A percentile compares a stretch with the other conserved stretches of the same genome.
Evolutionary conservation across 2,113 vertebrate species (phyloP).

Genomic region (Saccopteryx leptura): DNA sequence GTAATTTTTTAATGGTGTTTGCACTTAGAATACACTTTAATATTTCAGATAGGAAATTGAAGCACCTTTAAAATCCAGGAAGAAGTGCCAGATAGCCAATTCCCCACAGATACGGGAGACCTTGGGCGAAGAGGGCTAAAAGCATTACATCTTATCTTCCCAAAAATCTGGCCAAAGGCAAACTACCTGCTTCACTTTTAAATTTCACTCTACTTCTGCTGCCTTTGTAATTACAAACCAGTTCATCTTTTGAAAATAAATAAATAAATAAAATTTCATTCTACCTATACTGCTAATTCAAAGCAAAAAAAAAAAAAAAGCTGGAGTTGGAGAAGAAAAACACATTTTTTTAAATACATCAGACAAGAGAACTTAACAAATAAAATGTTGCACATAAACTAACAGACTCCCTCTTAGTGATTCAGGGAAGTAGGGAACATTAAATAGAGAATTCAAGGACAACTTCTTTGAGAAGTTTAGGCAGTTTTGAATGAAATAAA

Average conservation of each 20-base stretch:
- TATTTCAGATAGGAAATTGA: constrained; percentile 4
- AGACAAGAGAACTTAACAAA: constrained; percentile 37
- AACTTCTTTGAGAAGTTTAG: constrained; percentile 50
- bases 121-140: neutral
- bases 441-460: constrained; percentile 43
- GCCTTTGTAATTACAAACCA: neutral
- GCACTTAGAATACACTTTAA: neutral
- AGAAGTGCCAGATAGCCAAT: constrained; percentile 3
- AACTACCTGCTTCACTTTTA: constrained; percentile 59
- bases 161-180: constrained; percentile 33
- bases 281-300: constrained; percentile 53
- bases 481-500: constrained; percentile 67
- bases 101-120: neutral
- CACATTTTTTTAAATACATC: constrained; percentile 6
- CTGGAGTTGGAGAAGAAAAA: neutral
- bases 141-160: neutral
- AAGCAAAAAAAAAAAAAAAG: constrained; percentile 35
- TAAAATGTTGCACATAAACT: constrained; percentile 37
- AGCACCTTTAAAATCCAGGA: constrained; percentile 32
- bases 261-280: neutral
- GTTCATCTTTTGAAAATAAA: too few relatives aligned
- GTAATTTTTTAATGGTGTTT: neutral
- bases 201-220: constrained; percentile 34
- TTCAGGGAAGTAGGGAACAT: neutral
- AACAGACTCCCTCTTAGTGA: neutral